These are phyloP conservation scores for Pongo pygmaeus DNA, from an alignment of 2,113 vertebrate genomes.

Conservation along the genomic window DNA sequence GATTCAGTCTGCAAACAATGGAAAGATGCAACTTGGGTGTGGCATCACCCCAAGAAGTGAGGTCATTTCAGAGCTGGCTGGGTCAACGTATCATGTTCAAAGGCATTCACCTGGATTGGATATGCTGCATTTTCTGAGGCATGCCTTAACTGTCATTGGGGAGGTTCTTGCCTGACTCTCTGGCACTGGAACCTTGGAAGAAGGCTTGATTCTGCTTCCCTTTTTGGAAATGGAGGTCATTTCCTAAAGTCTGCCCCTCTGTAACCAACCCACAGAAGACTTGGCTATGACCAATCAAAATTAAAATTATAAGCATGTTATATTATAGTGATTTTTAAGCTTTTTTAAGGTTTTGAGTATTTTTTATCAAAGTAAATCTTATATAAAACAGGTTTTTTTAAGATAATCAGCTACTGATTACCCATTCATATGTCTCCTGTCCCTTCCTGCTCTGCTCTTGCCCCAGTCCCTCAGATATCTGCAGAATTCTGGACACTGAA, in stretches of 20 bases:
- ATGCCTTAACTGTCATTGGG: background rate
- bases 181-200: background rate
- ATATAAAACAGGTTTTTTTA: background rate
- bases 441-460: background rate
- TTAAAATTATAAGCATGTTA: background rate
- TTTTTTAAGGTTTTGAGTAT: background rate
- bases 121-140: background rate
- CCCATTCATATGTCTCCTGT: background rate
- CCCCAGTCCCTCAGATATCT: background rate
- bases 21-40: background rate
- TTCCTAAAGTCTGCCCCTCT: background rate
- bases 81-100: background rate
- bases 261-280: no score
- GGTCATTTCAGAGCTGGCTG: background rate
- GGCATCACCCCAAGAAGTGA: background rate
- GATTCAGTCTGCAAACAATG: background rate
- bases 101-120: no score
- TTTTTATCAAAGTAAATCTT: background rate
- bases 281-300: no score
- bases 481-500: background rate
- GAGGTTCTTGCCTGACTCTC: background rate
- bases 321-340: background rate
- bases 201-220: background rate
- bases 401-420: background rate
- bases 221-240: background rate